Percentiles rank a stretch among this genome's conserved stretches.
These are phyloP conservation scores for Mionectes olivaceus DNA, from an alignment of 2,797 vertebrate species.

Conservation along the genomic window DNA sequence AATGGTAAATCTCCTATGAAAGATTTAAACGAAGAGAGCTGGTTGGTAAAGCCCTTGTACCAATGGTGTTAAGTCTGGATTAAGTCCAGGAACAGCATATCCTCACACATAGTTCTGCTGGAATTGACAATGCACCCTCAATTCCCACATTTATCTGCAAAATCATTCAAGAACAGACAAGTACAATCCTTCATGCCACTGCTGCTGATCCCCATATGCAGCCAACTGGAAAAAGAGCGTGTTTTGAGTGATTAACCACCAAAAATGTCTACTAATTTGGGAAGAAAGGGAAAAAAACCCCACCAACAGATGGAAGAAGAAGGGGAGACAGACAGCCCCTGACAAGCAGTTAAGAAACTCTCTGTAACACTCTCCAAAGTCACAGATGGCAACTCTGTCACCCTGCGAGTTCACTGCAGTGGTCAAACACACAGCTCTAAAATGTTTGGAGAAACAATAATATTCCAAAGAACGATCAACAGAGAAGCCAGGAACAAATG, in stretches of 20 bases:
- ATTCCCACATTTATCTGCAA: not conserved
- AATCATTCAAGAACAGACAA: not conserved
- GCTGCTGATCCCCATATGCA: not conserved
- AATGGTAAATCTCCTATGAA: not conserved
- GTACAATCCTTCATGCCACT: not conserved
- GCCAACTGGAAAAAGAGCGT: not conserved
- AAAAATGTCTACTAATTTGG: not conserved
- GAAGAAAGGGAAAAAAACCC: not conserved
- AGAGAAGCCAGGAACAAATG: not conserved
- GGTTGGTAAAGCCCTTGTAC: not conserved
- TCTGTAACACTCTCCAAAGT: not conserved
- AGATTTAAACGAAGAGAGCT: not conserved
- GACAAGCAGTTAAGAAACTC: not conserved
- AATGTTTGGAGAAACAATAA: not conserved
- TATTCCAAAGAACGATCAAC: not conserved
- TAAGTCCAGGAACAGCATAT: not conserved
- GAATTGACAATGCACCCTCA: not conserved
- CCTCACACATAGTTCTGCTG: not conserved
- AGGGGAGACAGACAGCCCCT: not conserved
- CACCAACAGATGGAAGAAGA: not conserved
- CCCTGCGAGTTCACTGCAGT: not conserved
- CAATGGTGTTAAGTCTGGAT: not conserved
- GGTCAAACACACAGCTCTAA: not conserved
- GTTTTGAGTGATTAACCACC: not conserved
- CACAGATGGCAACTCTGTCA: not conserved